A percentile compares a stretch with the other conserved stretches of the same genome.
phyloP scores from a whole-genome alignment of 1,140 invertebrate genomes.

The Pantala flavescens region DNA sequence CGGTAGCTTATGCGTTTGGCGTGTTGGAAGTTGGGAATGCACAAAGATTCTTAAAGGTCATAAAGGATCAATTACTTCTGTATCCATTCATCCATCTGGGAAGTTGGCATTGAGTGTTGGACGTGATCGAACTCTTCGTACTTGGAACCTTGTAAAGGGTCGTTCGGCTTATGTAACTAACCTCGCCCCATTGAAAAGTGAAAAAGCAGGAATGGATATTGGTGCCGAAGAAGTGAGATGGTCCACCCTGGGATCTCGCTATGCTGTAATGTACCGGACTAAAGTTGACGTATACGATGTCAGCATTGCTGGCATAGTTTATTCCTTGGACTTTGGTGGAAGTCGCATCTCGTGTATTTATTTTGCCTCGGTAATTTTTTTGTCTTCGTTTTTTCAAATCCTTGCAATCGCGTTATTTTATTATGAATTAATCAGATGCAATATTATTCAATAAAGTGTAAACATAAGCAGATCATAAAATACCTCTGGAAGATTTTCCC shows the following conservation, averaged over 20 bases:
- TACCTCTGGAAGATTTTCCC: too few species aligned
- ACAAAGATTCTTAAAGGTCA: conserved; percentile 71
- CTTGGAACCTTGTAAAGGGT: conserved; percentile 91
- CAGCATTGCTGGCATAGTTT: conserved; percentile 41
- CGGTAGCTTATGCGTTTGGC: conserved; percentile 68
- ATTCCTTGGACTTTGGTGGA: conserved; percentile 27
- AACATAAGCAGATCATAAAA: too few species aligned
- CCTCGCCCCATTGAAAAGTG: conserved; percentile 39
- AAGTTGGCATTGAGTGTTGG: conserved; percentile 81
- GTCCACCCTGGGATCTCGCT: conserved; percentile 55
- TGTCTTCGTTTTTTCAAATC: too few species aligned
- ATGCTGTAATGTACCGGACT: conserved; percentile 57
- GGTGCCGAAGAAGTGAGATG: conserved; percentile 33
- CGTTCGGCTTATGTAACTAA: conserved; percentile 79
- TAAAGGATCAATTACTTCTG: conserved; percentile 51
- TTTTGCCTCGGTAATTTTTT: conserved; percentile 28
- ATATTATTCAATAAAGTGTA: too few species aligned
- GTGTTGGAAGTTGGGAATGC: conserved; percentile 71
- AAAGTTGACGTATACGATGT: conserved; percentile 66
- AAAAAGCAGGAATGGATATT: conserved; percentile 20
- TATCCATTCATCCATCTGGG: conserved; percentile 77
- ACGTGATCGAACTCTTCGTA: conserved; percentile 68
- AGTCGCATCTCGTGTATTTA: conserved; percentile 28
- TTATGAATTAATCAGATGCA: too few species aligned
- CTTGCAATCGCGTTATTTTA: too few species aligned